Conservation (phyloP, 2,113 vertebrate genomes). For the Rhinichthys klamathensis region DNA sequence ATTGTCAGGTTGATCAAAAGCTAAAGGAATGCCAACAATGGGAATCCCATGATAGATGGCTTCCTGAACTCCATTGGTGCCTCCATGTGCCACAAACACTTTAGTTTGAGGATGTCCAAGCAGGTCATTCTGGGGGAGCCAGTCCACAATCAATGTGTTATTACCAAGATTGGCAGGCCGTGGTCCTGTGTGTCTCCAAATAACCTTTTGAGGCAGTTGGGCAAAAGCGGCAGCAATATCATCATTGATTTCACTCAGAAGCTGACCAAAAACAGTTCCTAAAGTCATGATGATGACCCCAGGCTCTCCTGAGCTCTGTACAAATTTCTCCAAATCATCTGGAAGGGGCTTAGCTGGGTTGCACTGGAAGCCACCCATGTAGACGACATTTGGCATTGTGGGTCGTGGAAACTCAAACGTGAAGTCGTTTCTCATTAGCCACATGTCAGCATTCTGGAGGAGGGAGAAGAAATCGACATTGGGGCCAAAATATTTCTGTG, state of each 20-base stretch:
- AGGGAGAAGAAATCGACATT: slow-evolving; percentile 68
- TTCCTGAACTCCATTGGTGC: slow-evolving; percentile 73
- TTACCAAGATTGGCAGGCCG: slow-evolving; percentile 67
- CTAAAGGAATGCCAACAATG: slow-evolving; percentile 70
- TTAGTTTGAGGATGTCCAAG: slow-evolving; percentile 72
- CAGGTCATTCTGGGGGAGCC: slow-evolving; percentile 76
- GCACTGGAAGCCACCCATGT: slow-evolving; percentile 61
- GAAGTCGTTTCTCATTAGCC: slow-evolving; percentile 75
- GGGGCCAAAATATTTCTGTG: slow-evolving; percentile 68
- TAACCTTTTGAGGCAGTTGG: slow-evolving; percentile 71
- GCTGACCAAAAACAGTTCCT: slow-evolving; percentile 64
- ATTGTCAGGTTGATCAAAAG: slow-evolving; percentile 73
- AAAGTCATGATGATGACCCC: slow-evolving; percentile 73
- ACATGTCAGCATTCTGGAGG: slow-evolving; percentile 72
- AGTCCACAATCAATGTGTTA: slow-evolving; percentile 71
- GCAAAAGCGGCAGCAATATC: slow-evolving; percentile 74
- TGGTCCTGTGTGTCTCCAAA: slow-evolving; percentile 70
- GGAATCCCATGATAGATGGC: slow-evolving; percentile 74
- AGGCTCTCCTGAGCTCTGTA: slow-evolving; percentile 68
- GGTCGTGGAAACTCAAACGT: slow-evolving; percentile 68
- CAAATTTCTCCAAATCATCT: slow-evolving; percentile 54
- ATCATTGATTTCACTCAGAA: slow-evolving; percentile 62
- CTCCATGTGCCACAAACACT: slow-evolving; percentile 72
- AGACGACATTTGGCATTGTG: slow-evolving; percentile 60
- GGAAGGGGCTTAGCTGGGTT: slow-evolving; percentile 56